Evolutionary conservation across 2,888 invertebrate genomes (phyloP).

Genomic region (Serrognathus titanus): DNA sequence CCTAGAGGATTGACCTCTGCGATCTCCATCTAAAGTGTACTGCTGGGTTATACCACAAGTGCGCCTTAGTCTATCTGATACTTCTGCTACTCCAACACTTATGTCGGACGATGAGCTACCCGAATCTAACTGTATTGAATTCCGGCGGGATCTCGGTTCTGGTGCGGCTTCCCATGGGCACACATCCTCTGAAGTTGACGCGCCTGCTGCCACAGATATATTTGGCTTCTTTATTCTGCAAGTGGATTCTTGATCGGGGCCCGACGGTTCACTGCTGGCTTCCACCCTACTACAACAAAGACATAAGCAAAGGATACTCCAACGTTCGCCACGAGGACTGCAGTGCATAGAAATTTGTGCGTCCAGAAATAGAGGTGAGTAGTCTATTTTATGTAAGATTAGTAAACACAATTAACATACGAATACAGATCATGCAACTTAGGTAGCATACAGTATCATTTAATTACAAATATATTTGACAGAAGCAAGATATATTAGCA

Average conservation of each 20-base stretch:
- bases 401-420: no score
- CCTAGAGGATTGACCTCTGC: constrained; percentile 30
- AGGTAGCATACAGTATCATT: no score
- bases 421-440: no score
- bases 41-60: constrained; percentile 63
- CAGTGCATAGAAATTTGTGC: constrained; percentile 18
- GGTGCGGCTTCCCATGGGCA: constrained; percentile 56
- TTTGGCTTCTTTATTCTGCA: constrained; percentile 47
- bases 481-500: no score
- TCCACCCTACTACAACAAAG: constrained; percentile 25
- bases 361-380: constrained; percentile 21
- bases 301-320: constrained; percentile 19
- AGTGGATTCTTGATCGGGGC: constrained; percentile 21
- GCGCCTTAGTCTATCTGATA: constrained; percentile 59
- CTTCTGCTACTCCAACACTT: constrained; percentile 56
- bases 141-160: constrained; percentile 48
- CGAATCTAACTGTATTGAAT: constrained; percentile 65
- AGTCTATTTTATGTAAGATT: neutral
- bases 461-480: no score
- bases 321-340: constrained; percentile 9
- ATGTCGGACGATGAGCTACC: constrained; percentile 75
- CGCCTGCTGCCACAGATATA: constrained; percentile 44
- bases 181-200: constrained; percentile 54
- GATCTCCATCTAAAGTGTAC: constrained; percentile 64
- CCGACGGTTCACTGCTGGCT: constrained; percentile 22